Conservation (phyloP, 2,888 invertebrate genomes). For the Cheilosia impressa region DNA sequence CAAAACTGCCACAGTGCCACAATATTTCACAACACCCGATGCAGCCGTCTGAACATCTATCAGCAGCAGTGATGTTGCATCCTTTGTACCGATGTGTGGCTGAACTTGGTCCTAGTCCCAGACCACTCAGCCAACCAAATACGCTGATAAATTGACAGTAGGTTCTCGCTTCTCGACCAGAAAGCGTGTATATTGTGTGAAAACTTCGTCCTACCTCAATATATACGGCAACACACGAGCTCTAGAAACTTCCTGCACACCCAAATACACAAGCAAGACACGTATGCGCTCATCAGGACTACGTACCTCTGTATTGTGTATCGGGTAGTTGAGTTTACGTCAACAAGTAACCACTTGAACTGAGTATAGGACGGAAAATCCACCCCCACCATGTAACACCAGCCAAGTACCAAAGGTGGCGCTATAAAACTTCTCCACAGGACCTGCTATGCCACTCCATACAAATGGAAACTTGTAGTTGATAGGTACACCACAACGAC, state of each 20-base stretch:
- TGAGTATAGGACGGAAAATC: conserved; percentile 29
- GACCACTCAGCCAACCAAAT: conserved; percentile 1
- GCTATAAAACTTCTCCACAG: conserved; percentile 32
- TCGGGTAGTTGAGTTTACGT: conserved; percentile 50
- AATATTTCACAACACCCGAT: background rate
- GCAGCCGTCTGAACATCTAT: conserved; percentile 17
- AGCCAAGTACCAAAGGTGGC: conserved; percentile 43
- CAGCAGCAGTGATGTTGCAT: conserved; percentile 9
- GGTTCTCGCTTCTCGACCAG: conserved; percentile 28
- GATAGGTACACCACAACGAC: conserved; percentile 62
- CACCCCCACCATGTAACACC: conserved; percentile 23
- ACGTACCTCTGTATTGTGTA: conserved; percentile 7
- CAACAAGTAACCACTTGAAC: conserved; percentile 72
- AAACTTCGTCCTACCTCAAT: conserved; percentile 58
- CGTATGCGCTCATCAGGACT: conserved; percentile 9
- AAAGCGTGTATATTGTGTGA: conserved; percentile 1
- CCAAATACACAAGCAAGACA: background rate
- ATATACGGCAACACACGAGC: background rate
- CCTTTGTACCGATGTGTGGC: background rate
- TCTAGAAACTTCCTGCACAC: conserved; percentile 5
- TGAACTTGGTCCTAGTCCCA: background rate
- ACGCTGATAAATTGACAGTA: conserved; percentile 37
- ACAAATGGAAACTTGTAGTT: conserved; percentile 64
- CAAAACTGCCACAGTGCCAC: too few relatives aligned
- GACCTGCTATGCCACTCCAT: conserved; percentile 11